phyloP scores from a whole-genome alignment of 2,797 vertebrate species.

The Coregonus ussuriensis region DNA sequence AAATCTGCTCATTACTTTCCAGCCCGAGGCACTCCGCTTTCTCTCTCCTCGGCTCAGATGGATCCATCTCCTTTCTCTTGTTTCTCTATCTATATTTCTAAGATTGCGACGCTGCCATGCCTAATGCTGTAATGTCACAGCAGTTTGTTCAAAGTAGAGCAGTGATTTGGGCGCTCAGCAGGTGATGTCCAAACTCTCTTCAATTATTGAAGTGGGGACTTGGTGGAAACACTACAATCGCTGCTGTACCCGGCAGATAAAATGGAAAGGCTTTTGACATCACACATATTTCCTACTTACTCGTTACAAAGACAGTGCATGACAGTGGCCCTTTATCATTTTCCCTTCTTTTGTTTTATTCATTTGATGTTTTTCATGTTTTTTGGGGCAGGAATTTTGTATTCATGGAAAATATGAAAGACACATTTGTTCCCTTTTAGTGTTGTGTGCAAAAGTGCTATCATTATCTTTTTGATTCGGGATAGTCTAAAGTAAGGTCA shows the following conservation, averaged over 20 bases:
- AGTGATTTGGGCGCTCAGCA: conserved; percentile 92
- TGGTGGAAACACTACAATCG: conserved; percentile 85
- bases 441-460: conserved; percentile 59
- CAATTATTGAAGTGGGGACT: conserved; percentile 93
- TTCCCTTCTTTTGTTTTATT: conserved; percentile 69
- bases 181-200: conserved; percentile 92
- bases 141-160: conserved; percentile 88
- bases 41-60: conserved; percentile 68
- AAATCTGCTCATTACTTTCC: conserved; percentile 98
- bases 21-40: conserved; percentile 86
- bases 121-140: conserved; percentile 87
- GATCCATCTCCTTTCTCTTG: conserved; percentile 85
- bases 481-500: conserved; percentile 58
- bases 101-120: conserved; percentile 73
- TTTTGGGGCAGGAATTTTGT: conserved; percentile 24
- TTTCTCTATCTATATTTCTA: conserved; percentile 82
- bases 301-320: conserved; percentile 78
- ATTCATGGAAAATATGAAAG: conserved; percentile 63
- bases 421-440: conserved; percentile 69
- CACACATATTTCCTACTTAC: conserved; percentile 80
- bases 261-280: conserved; percentile 83
- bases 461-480: conserved; percentile 60
- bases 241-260: conserved; percentile 79
- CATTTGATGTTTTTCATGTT: conserved; percentile 47
- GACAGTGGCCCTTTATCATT: conserved; percentile 40